Percentiles rank a stretch among this genome's conserved stretches.
phyloP scores from a whole-genome alignment of 2,113 vertebrate species.

The Ammodytes marinus region DNA sequence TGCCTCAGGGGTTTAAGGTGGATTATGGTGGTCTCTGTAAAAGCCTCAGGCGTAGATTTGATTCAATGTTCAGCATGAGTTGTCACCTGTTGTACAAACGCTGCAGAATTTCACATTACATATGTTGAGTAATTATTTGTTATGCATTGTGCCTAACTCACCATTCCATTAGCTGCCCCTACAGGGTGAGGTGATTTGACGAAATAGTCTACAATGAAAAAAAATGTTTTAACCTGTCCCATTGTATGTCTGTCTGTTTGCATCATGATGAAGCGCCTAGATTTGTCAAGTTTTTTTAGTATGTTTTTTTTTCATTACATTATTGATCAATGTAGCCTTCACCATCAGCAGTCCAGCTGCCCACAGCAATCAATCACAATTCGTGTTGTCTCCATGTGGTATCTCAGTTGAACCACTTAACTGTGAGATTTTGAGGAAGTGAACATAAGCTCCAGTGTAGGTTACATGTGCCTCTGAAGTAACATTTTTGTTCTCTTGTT shows the following conservation, averaged over 20 bases:
- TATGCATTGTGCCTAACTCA: neutral
- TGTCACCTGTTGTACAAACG: neutral
- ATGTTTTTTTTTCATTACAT: too few species aligned
- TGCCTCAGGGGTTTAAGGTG: constrained; percentile 5
- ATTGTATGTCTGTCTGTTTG: neutral
- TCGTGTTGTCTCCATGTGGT: neutral
- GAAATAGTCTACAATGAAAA: neutral
- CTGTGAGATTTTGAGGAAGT: neutral
- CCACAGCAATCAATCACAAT: neutral
- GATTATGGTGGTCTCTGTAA: constrained; percentile 22
- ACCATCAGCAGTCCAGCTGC: too few species aligned
- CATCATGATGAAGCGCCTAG: too few species aligned
- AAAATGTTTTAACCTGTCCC: neutral
- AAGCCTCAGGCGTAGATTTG: neutral
- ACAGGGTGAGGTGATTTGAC: neutral
- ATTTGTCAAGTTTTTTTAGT: too few species aligned
- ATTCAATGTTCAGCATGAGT: neutral
- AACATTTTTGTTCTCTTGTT: neutral
- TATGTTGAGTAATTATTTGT: neutral
- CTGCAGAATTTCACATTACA: neutral
- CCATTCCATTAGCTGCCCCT: neutral
- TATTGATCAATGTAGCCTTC: too few species aligned
- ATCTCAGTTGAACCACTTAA: neutral
- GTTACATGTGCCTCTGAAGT: neutral
- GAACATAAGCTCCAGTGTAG: neutral